These are phyloP conservation scores for Rhinogobius similis DNA, from an alignment of 2,113 vertebrate species.

Conservation along the genomic window DNA sequence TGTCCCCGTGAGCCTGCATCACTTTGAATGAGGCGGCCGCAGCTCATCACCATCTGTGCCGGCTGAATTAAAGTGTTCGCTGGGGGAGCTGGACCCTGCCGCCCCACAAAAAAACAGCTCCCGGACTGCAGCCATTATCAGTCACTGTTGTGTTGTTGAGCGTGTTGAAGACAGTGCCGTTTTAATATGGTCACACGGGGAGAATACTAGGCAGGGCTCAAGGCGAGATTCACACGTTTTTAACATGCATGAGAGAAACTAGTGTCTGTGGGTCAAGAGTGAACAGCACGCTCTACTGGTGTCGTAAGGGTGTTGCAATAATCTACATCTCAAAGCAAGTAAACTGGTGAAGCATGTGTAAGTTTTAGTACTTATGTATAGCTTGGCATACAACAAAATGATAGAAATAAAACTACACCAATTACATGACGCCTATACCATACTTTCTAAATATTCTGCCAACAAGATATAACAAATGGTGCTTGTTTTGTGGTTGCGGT, in stretches of 20 bases:
- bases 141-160: conserved; percentile 33
- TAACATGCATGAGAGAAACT: too few relatives aligned
- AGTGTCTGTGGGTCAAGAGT: too few relatives aligned
- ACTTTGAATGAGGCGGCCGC: conserved; percentile 70
- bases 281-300: too few relatives aligned
- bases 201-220: neutral
- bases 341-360: too few relatives aligned
- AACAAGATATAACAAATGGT: neutral
- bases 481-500: neutral
- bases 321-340: too few relatives aligned
- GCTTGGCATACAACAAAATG: too few relatives aligned
- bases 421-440: too few relatives aligned
- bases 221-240: too few relatives aligned
- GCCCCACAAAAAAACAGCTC: conserved; percentile 39
- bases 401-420: too few relatives aligned
- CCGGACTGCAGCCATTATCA: conserved; percentile 52
- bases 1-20: conserved; percentile 39
- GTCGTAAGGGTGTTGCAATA: too few relatives aligned
- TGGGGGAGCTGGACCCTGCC: conserved; percentile 51
- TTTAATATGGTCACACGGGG: neutral
- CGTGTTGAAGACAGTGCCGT: neutral
- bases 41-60: conserved; percentile 71
- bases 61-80: conserved; percentile 67
- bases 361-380: too few relatives aligned
- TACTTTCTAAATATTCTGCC: too few relatives aligned